Evolutionary conservation across 2,888 invertebrate species (phyloP).

Genomic region (Silvanus unidentatus): DNA sequence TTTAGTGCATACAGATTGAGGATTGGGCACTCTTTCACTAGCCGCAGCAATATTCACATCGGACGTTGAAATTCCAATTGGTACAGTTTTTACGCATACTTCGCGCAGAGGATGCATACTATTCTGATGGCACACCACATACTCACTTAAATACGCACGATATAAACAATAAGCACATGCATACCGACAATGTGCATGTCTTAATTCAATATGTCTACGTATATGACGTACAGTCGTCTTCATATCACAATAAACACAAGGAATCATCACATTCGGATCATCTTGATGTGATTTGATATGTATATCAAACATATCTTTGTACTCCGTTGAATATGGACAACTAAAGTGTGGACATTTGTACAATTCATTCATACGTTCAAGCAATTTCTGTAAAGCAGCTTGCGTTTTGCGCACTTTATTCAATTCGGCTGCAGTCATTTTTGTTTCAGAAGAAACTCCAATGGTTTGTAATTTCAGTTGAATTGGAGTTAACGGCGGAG

Average conservation of each 20-base stretch:
- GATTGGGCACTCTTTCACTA: too few relatives aligned
- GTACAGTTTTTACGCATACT: too few relatives aligned
- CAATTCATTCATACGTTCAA: conserved; percentile 38
- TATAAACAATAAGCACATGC: conserved; percentile 66
- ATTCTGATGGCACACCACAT: conserved; percentile 56
- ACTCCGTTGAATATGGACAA: conserved; percentile 49
- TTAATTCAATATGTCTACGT: conserved; percentile 53
- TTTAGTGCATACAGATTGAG: too few relatives aligned
- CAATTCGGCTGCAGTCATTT: conserved; percentile 23
- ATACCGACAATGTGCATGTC: conserved; percentile 57
- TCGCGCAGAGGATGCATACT: conserved; percentile 22
- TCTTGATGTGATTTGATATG: conserved; percentile 44
- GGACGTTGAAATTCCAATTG: too few relatives aligned
- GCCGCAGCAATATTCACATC: too few relatives aligned
- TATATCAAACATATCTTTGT: conserved; percentile 35
- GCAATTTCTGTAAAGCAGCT: conserved; percentile 36
- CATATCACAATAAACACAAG: conserved; percentile 48
- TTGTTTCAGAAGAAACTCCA: conserved; percentile 28
- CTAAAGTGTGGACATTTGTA: conserved; percentile 53
- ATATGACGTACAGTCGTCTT: conserved; percentile 44
- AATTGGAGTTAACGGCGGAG: conserved; percentile 17
- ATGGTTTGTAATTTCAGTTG: conserved; percentile 12
- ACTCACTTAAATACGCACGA: conserved; percentile 54
- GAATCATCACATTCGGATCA: conserved; percentile 38
- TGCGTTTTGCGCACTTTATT: conserved; percentile 33